Evolutionary conservation across 2,113 vertebrate species (phyloP), one percentile per base, ranked within the genome.

Genomic region (Toxostoma redivivum): DNA sequence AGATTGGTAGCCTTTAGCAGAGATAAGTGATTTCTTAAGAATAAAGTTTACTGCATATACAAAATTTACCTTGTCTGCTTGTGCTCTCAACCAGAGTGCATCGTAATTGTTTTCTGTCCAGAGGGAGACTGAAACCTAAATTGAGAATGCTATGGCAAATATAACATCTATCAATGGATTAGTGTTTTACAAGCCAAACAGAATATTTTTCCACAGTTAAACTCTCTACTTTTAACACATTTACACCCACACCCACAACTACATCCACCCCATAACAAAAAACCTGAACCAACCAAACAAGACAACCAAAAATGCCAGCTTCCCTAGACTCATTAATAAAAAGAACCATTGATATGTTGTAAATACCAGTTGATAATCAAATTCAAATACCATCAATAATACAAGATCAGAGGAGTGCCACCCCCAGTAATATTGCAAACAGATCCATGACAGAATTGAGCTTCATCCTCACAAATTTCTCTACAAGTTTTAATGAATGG

Each of bases 231-330:
- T 72, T 65, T 73, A 57, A 23, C 33, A 66, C 5, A 51, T 7
- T 4, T 24, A 42, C 3, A 42, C 7, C 5, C 11, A 37, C 10
- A 21, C 30, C 51, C 30, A 64, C 5, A 42, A 9, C 3, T 21
- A 42, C 4, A n/a, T 4, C 9, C 8, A 38, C 9, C 5, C 9
- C 18, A 38, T 23, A 24, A 45, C 7, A 73, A n/a, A 71, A 58
- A 53, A 5, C 5, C 22, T 6, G 2, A 69, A 33, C 6, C 24
- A 51, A 30, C 9, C 11, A 50, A 25, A 10, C 6, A 25, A 74
- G 33, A 25, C 2, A 53, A 33, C 5, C 8, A 44, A n/a, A 33
- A 64, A 24, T 3, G 0, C 1, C 4, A 44, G 23, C 10, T 73
- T 16, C 23, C 57, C 3, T 69, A 20, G 35, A 21, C 6, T 69